Conservation (phyloP, 2,113 vertebrate genomes). For the Gymnorhina tibicen region DNA sequence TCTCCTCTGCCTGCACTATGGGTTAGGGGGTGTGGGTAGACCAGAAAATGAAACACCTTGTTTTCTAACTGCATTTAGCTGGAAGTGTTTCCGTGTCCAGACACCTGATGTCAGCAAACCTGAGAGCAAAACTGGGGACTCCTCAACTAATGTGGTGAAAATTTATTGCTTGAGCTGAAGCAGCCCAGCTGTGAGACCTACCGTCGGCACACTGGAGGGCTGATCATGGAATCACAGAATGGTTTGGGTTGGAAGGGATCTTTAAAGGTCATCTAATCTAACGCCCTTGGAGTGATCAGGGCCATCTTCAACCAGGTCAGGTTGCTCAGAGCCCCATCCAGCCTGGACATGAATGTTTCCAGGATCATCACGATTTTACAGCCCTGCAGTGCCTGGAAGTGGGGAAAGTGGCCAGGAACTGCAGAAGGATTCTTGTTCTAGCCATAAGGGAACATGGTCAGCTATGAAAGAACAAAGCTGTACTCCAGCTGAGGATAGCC, state of each 20-base stretch:
- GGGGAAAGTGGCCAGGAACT: background rate
- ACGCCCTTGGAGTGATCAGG: background rate
- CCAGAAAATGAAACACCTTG: background rate
- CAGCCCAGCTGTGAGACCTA: background rate
- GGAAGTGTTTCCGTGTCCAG: background rate
- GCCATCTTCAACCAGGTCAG: background rate
- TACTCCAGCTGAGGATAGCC: background rate
- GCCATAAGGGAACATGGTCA: rapidly evolving
- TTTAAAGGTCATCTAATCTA: background rate
- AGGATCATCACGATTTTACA: background rate
- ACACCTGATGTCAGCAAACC: background rate
- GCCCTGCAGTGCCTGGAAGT: background rate
- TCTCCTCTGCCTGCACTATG: background rate
- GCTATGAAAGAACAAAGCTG: background rate
- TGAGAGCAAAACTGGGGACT: background rate
- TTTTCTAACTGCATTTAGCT: background rate
- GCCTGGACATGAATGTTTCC: background rate
- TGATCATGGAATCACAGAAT: background rate
- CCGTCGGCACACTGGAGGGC: background rate
- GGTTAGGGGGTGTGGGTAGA: background rate
- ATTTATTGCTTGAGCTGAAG: background rate
- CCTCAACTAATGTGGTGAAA: background rate
- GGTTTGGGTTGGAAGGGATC: background rate
- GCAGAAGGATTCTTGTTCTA: background rate
- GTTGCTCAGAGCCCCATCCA: background rate